A percentile compares a stretch with the other conserved stretches of the same genome.
Conservation (phyloP, 2,113 vertebrate genomes). For the Grallaria varia region DNA sequence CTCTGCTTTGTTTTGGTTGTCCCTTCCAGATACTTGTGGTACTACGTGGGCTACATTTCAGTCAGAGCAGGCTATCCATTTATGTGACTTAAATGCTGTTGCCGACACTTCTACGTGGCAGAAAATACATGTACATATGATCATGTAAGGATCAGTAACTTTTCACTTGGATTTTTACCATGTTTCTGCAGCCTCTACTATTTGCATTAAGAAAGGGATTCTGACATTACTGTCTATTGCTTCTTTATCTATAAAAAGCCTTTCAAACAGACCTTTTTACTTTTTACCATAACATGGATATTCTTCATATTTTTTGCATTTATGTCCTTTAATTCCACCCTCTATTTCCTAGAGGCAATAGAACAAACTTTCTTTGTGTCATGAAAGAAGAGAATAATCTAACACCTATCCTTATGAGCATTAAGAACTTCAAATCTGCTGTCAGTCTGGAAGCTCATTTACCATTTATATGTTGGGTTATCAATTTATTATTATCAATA, state of each 20-base stretch:
- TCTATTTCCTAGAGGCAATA: background rate
- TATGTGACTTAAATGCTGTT: background rate
- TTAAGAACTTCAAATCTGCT: background rate
- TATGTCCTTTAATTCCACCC: background rate
- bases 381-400: background rate
- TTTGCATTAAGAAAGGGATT: background rate
- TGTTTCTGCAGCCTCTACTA: background rate
- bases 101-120: background rate
- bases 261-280: background rate
- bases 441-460: background rate
- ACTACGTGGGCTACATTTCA: background rate
- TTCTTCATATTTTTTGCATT: background rate
- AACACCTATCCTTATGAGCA: background rate
- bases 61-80: background rate
- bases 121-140: background rate
- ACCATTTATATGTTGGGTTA: background rate
- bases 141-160: background rate
- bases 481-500: background rate
- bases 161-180: background rate
- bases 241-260: background rate
- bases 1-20: background rate
- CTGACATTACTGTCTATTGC: background rate
- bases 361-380: background rate
- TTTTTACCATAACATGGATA: background rate
- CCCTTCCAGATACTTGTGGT: background rate